These are phyloP conservation scores for Serranus cabrilla DNA, from an alignment of 2,797 vertebrate species.

Conservation along the genomic window DNA sequence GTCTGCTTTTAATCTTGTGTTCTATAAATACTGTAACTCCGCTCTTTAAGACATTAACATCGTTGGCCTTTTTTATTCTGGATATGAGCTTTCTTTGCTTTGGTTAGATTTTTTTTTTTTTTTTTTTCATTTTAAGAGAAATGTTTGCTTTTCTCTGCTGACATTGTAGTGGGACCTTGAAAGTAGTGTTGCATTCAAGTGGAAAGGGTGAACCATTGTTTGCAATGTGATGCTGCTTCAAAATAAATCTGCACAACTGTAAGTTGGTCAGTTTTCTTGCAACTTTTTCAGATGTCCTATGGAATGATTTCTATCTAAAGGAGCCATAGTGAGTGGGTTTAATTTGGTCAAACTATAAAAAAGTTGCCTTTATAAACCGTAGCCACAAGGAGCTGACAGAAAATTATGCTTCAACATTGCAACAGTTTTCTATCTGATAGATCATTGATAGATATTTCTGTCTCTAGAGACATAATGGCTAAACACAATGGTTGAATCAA, in stretches of 20 bases:
- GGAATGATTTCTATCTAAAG: background rate
- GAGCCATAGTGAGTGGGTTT: no score
- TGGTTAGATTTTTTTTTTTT: slow-evolving; percentile 35
- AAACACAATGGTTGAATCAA: background rate
- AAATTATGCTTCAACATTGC: background rate
- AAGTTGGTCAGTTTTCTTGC: background rate
- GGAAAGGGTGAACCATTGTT: slow-evolving; percentile 56
- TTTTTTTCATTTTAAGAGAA: slow-evolving; percentile 44
- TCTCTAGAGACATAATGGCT: background rate
- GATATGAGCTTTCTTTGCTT: slow-evolving; percentile 46
- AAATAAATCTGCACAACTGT: slow-evolving; percentile 76
- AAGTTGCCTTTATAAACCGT: no score
- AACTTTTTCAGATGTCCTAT: background rate
- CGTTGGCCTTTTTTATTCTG: slow-evolving; percentile 25
- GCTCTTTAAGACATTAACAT: slow-evolving; percentile 71
- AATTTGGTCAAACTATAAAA: no score
- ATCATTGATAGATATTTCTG: background rate
- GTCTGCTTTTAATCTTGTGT: slow-evolving; percentile 68
- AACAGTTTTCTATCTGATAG: no score
- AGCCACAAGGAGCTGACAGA: background rate
- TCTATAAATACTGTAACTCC: slow-evolving; percentile 80
- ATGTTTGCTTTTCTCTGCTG: slow-evolving; percentile 63
- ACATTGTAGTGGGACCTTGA: slow-evolving; percentile 66
- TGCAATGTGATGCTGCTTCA: slow-evolving; percentile 73
- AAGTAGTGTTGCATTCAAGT: slow-evolving; percentile 60